These are phyloP conservation scores for Urechis unicinctus DNA, from an alignment of 2,888 invertebrate species.

Conservation along the genomic window DNA sequence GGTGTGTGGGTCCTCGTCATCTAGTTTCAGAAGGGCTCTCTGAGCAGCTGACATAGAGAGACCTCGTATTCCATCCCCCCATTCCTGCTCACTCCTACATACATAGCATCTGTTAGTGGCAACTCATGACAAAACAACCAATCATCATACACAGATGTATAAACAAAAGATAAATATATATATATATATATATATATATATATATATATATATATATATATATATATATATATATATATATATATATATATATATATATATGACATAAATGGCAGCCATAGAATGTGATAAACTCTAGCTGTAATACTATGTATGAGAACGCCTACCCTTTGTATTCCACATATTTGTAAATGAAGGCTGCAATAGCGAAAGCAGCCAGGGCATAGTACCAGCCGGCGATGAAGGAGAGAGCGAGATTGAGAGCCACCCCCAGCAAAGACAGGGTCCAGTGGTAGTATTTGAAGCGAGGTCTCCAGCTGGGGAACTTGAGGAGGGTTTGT, in stretches of 20 bases:
- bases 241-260: too few species aligned
- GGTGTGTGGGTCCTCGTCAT: slow-evolving; percentile 93
- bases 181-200: too few species aligned
- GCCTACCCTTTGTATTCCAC: slow-evolving; percentile 31
- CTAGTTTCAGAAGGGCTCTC: slow-evolving; percentile 82
- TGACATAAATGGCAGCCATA: too few species aligned
- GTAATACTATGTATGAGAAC: too few species aligned
- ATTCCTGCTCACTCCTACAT: slow-evolving; percentile 91
- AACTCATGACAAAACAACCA: too few species aligned
- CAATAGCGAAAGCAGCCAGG: slow-evolving; percentile 27
- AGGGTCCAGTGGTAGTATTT: slow-evolving; percentile 87
- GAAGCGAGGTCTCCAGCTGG: slow-evolving; percentile 96
- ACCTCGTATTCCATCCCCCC: slow-evolving; percentile 97
- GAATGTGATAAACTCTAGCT: too few species aligned
- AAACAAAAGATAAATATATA: neutral
- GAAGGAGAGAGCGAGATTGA: slow-evolving; percentile 31
- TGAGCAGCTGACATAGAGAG: slow-evolving; percentile 93
- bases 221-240: too few species aligned
- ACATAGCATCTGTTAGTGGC: neutral
- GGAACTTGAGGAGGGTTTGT: slow-evolving; percentile 79
- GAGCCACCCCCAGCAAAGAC: slow-evolving; percentile 27
- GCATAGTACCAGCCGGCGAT: slow-evolving; percentile 34
- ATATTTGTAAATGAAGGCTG: slow-evolving; percentile 32
- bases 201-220: too few species aligned
- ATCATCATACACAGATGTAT: too few species aligned